phyloP scores from a whole-genome alignment of 2,888 invertebrate species.

The Nymphalis c-album region DNA sequence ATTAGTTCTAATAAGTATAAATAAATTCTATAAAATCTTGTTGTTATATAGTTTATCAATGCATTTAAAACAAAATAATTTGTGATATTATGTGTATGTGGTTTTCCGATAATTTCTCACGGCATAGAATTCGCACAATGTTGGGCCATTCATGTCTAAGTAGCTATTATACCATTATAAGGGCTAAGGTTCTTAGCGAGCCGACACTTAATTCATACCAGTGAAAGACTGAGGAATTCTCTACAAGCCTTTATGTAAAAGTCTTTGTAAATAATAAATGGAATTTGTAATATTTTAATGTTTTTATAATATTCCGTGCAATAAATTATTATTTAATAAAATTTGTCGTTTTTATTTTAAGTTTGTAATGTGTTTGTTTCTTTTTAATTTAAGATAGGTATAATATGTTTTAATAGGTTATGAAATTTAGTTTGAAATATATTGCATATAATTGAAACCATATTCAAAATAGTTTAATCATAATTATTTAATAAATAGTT shows the following conservation, averaged over 20 bases:
- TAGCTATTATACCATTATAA: constrained; percentile 26
- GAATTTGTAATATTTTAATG: constrained; percentile 2
- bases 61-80: background rate
- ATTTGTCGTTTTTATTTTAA: background rate
- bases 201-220: constrained; percentile 15
- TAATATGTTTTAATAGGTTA: no score
- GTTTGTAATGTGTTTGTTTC: no score
- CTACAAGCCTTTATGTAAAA: background rate
- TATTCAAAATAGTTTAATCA: no score
- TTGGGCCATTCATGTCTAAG: constrained; percentile 29
- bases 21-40: no score
- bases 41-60: no score
- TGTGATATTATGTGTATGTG: background rate
- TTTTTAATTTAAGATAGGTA: no score
- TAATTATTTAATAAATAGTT: no score
- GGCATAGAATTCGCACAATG: constrained; percentile 21
- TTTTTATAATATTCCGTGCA: background rate
- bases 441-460: no score
- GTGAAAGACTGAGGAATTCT: constrained; percentile 8
- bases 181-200: constrained; percentile 11
- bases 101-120: constrained; percentile 23
- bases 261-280: background rate
- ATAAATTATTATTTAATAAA: background rate
- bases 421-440: no score
- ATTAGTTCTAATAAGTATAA: no score